These are phyloP conservation scores for Gorilla gorilla DNA, from an alignment of 2,113 vertebrate species.

Conservation along the genomic window DNA sequence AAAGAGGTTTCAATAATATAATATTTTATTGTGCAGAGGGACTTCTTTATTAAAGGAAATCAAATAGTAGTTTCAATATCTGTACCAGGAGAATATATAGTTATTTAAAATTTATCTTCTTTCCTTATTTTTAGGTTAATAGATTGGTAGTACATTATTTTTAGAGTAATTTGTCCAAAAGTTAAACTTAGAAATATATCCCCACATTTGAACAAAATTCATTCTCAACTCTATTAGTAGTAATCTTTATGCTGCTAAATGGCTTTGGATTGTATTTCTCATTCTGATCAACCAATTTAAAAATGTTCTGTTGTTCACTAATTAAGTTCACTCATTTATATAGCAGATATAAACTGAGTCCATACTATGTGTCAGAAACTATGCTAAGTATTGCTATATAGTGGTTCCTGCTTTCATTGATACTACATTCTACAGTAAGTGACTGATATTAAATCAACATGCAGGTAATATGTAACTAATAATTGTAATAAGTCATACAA, in stretches of 20 bases:
- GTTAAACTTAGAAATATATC: neutral
- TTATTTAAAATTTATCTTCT: neutral
- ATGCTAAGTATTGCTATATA: neutral
- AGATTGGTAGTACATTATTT: neutral
- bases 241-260: neutral
- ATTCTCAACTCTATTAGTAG: neutral
- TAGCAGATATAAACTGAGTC: neutral
- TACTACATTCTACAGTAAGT: neutral
- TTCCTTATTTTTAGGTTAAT: neutral
- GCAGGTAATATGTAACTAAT: neutral
- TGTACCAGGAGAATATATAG: neutral
- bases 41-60: neutral
- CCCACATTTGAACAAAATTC: neutral
- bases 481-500: neutral
- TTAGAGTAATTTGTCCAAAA: neutral
- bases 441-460: neutral
- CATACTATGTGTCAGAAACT: neutral
- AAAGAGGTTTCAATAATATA: neutral
- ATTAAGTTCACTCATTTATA: neutral
- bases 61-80: neutral
- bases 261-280: neutral
- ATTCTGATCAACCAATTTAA: neutral
- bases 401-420: neutral
- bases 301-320: neutral
- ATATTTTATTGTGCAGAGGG: neutral